Conservation (phyloP, 1,140 invertebrate genomes). For the Trichonephila clavipes region DNA sequence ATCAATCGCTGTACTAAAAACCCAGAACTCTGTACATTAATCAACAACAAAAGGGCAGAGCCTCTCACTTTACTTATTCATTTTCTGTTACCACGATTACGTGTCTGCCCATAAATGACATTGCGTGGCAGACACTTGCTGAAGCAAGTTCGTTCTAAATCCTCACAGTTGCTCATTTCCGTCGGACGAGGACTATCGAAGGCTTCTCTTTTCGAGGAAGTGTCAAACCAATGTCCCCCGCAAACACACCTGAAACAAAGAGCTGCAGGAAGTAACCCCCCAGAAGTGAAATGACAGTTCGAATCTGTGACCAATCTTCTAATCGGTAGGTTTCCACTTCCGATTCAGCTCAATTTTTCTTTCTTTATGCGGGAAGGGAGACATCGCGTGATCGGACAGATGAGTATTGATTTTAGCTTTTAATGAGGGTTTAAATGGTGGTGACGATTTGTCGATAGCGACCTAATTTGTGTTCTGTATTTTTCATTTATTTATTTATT, state of each 20-base stretch:
- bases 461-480: slow-evolving; percentile 7
- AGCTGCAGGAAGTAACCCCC: not conserved
- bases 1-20: not conserved
- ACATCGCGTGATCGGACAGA: not conserved
- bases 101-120: not conserved
- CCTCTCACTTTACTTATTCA: not conserved
- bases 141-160: not conserved
- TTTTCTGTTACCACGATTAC: not conserved
- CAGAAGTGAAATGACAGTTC: slow-evolving; percentile 28
- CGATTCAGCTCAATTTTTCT: not conserved
- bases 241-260: slow-evolving; percentile 39
- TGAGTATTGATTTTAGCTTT: slow-evolving; percentile 26
- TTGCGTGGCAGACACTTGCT: slow-evolving; percentile 30
- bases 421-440: not conserved
- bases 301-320: slow-evolving; percentile 58
- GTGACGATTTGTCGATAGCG: slow-evolving; percentile 26
- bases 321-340: slow-evolving; percentile 48
- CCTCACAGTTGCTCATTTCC: slow-evolving; percentile 41
- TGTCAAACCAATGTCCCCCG: slow-evolving; percentile 23
- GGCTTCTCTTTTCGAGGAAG: slow-evolving; percentile 23
- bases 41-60: not conserved
- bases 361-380: not conserved
- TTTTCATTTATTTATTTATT: not conserved
- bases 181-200: not conserved
- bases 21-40: not conserved